Evolutionary conservation across 2,113 vertebrate species (phyloP).

Genomic region (Channa maculata): DNA sequence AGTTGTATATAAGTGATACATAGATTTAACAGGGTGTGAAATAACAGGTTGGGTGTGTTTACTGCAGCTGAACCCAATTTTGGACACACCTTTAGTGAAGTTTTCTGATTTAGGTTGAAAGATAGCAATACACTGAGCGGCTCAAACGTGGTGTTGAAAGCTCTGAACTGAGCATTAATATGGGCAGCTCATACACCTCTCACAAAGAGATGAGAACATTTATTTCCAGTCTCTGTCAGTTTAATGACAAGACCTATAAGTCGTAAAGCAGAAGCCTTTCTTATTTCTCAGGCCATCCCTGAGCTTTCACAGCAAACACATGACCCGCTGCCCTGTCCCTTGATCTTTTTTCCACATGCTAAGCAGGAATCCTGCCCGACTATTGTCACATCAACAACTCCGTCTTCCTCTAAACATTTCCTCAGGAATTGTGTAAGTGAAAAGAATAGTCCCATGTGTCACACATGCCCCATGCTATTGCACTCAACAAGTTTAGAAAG

Average conservation of each 20-base stretch:
- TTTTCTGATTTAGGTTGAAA: no score
- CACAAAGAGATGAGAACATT: no score
- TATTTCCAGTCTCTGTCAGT: not conserved
- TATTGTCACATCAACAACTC: not conserved
- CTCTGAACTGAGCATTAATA: no score
- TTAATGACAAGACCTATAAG: not conserved
- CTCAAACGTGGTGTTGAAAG: no score
- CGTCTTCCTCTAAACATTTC: not conserved
- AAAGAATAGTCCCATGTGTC: not conserved
- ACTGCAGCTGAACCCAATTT: no score
- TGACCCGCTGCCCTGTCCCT: not conserved
- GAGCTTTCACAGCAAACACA: not conserved
- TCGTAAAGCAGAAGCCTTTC: not conserved
- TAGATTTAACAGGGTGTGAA: no score
- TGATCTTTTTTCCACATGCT: not conserved
- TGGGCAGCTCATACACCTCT: no score
- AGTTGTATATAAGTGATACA: no score
- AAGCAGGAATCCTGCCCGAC: not conserved
- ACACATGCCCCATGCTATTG: not conserved
- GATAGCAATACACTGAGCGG: no score
- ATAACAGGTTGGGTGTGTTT: no score
- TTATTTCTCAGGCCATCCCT: not conserved
- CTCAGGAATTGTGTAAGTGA: not conserved
- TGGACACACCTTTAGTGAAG: no score
- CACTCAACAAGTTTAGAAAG: no score